Evolutionary conservation across 2,888 invertebrate species (phyloP), one percentile per base, ranked within the genome.

Genomic region (Mythimna pallens): DNA sequence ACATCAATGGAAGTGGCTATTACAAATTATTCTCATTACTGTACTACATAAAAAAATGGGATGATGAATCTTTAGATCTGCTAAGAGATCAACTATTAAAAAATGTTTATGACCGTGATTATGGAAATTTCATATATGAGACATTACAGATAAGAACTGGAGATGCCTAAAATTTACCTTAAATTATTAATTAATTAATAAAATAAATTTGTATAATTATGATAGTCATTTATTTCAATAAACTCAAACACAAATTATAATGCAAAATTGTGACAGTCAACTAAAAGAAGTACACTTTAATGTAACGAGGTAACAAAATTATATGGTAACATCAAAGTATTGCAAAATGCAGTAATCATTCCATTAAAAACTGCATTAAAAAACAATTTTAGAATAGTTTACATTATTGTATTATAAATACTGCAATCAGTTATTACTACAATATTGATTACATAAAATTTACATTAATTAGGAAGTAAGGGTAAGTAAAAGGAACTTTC

Each of bases 21-120:
- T 94, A 96, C 76, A 96, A 96, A 82, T 92, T 97, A 17, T 94
- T 96, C 78, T 96, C 97, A 73, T 86, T 97, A 54, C 91, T 97
- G 61, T 97, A 96, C 84, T 97, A 97, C 95, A 93, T 97, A 30
- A 93, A 91, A 84, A 82, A 83, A 47, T 96, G 96, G 95, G 95
- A 96, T 83, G 87, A 81, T 20, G 90, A 92, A n/a, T 93, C 94
- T 14, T 88, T 96, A 63, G 93, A 95, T 88, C 82, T 94, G 74
- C 87, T 96, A 73, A 94, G 95, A 83, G 91, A 90, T 5, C 96
- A 96, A 79, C 82, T 96, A 54, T 78, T 93, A 25, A 84, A 93
- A 62, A 89, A 90, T 87, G 87, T 82, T 7, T 96, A 95, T 71
- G 90, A 89, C 77, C 85, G 83, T 76, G 93, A 95, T 83, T 89